These are phyloP conservation scores for Holotrichia oblita DNA, from an alignment of 1,140 invertebrate genomes.

Conservation along the genomic window DNA sequence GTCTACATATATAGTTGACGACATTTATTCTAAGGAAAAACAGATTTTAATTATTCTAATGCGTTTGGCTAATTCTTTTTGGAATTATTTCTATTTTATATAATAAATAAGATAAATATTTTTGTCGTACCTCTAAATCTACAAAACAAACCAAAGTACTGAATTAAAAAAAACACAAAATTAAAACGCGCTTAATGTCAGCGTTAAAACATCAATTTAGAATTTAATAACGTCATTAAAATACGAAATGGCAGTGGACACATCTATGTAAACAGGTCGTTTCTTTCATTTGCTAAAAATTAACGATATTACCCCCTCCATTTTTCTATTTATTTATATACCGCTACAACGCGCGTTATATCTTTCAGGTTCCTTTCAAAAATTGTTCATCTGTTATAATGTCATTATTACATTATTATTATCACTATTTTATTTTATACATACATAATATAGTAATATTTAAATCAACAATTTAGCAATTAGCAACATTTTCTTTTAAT, in stretches of 20 bases:
- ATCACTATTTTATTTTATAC: background rate
- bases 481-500: constrained; percentile 11
- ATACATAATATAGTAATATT: constrained; percentile 2
- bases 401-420: background rate
- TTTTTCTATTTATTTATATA: background rate
- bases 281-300: constrained; percentile 6
- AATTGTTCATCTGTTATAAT: no score
- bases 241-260: constrained; percentile 33
- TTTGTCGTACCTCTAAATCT: no score
- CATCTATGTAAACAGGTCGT: constrained; percentile 26
- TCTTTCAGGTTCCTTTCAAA: no score
- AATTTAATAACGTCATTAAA: constrained; percentile 15
- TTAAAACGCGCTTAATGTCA: no score
- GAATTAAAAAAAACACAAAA: no score
- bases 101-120: background rate
- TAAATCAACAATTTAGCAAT: constrained; percentile 30
- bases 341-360: no score
- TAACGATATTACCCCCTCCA: background rate
- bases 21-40: no score
- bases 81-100: background rate
- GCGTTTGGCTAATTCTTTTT: background rate
- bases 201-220: constrained; percentile 15
- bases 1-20: no score
- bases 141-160: no score
- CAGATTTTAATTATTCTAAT: background rate